Evolutionary conservation across 92 coral and sea anemone species (phyloP), one percentile per base, ranked within the genome.

Genomic region (Epizoanthus ramosus): DNA sequence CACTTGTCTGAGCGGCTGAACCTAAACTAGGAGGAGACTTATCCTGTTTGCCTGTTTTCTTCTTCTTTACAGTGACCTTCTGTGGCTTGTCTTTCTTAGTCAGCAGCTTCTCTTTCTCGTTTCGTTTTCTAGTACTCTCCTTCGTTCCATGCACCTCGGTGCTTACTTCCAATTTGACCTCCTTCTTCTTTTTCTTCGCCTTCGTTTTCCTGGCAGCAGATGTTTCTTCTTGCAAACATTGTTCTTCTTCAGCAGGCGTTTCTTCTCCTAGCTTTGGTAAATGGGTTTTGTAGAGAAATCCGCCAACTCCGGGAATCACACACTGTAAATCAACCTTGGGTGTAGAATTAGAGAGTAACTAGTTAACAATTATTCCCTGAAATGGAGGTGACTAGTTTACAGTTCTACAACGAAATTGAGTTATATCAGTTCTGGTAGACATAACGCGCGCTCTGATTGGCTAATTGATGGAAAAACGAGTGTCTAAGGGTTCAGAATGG

Each of bases 291-390:
- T 74, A 74, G 0, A 74, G 24, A 28, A 74, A 17, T 5, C 79
- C 79, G 9, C 79, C 79, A 57, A 74, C 54, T 54, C 79, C 79
- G 7, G 79, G 59, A 25, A 53, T 8, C 79, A 74, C 25, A 22
- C 79, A 74, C 13, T 54, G 16, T 56, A 74, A 54, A 63, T 74
- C 83, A 65, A 79, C 72, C 72, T 77, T 61, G 31, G n/a, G 25
- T 15, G 41, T 23, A 47, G 8, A 3, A 19, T 28, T 8, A 57
- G n/a, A 18, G 57, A 57, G 8, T 18, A 19, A 19, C 9, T 75
- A 18, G 15, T 18, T 28, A n/a, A n/a, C n/a, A n/a, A n/a, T n/a
- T n/a, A n/a, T n/a, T n/a, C n/a, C n/a, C n/a, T n/a, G n/a, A n/a
- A n/a, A n/a, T n/a, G n/a, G n/a, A n/a, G n/a, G n/a, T n/a, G n/a